Evolutionary conservation across 2,113 vertebrate species (phyloP).

Genomic region (Eulemur macaco): DNA sequence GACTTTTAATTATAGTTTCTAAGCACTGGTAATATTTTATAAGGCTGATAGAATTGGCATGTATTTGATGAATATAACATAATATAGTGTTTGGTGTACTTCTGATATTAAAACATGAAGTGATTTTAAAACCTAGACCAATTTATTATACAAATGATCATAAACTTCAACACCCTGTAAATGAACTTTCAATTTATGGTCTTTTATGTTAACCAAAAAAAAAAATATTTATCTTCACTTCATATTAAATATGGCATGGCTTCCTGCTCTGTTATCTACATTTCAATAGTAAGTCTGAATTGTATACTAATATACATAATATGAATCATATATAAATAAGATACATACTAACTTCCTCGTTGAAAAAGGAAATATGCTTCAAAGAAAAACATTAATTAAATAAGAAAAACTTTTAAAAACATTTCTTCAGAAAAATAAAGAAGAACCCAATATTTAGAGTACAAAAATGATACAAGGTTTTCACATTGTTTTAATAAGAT

Average conservation of each 20-base stretch:
- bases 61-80: too few relatives aligned
- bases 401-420: background rate
- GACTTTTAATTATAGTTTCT: background rate
- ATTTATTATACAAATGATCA: too few relatives aligned
- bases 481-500: slow-evolving; percentile 8
- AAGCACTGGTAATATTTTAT: background rate
- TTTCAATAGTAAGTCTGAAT: background rate
- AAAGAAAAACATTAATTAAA: background rate
- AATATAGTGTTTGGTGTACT: too few relatives aligned
- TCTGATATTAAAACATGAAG: too few relatives aligned
- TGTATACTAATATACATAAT: background rate
- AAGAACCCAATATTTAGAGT: background rate
- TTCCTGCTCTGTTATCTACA: background rate
- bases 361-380: background rate
- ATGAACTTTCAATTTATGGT: too few relatives aligned
- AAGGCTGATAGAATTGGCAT: background rate
- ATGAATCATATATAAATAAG: background rate
- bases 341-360: background rate
- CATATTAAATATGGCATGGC: background rate
- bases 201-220: too few relatives aligned
- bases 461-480: background rate
- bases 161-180: too few relatives aligned
- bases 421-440: background rate
- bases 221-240: background rate
- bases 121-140: too few relatives aligned